Evolutionary conservation across 1,140 invertebrate genomes (phyloP).

Genomic region (Scaptodrosophila lebanonensis): DNA sequence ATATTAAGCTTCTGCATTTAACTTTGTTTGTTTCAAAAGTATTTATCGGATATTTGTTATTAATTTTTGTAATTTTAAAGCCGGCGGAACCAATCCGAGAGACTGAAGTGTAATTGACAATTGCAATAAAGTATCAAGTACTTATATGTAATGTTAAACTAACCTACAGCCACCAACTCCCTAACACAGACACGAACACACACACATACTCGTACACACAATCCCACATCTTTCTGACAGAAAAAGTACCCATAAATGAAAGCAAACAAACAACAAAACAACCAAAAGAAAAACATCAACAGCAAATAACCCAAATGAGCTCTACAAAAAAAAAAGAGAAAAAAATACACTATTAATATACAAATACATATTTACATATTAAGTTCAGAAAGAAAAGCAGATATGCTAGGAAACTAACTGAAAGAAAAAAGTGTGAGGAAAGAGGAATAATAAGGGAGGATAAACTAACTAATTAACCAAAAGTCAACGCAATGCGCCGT

Average conservation of each 20-base stretch:
- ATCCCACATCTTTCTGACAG: neutral
- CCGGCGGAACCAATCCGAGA: conserved; percentile 85
- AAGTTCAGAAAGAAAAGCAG: too few species aligned
- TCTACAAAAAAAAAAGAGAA: conserved; percentile 6
- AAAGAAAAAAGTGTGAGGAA: too few species aligned
- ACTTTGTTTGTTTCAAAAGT: conserved; percentile 52
- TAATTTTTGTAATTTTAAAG: conserved; percentile 79
- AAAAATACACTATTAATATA: neutral
- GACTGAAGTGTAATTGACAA: conserved; percentile 80
- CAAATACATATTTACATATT: neutral
- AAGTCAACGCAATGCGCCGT: too few species aligned
- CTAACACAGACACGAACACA: conserved; percentile 3
- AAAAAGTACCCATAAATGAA: too few species aligned
- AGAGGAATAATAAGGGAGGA: too few species aligned
- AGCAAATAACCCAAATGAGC: too few species aligned
- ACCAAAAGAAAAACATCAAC: too few species aligned
- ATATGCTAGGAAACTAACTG: too few species aligned
- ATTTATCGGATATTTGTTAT: conserved; percentile 77
- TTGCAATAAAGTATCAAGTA: conserved; percentile 50
- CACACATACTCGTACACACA: neutral
- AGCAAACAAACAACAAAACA: too few species aligned
- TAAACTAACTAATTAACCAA: too few species aligned
- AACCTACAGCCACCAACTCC: conserved; percentile 23
- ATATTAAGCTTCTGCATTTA: conserved; percentile 38
- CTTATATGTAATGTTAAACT: conserved; percentile 39